Base-by-base conservation (phyloP, 2,888 invertebrate species). In the Hylaea fasciaria region DNA sequence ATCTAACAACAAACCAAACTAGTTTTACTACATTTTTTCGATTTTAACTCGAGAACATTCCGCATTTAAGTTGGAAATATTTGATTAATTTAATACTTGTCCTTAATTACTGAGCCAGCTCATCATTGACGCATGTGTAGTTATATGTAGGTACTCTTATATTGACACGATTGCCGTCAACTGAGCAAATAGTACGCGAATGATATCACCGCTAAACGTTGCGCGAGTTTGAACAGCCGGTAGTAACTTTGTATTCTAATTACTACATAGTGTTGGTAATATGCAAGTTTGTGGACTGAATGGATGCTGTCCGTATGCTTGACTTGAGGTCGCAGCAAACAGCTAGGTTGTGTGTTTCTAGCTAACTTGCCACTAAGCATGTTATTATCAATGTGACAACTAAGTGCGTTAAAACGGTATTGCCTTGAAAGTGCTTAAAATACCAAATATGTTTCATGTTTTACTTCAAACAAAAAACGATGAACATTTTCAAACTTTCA, bases 111-210 rank as follows among this genome's bases (percentile, higher is more conserved):
- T 54, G 61, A 68, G 82, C 80, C 81, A 83, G 77, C 82, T 81
- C 81, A 82, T 72, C 74, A 70, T 80, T 85, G 86, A 85, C 86
- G 86, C 78, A 86, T 80, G 76, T 73, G 65, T 62, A 52, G 28
- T 28, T 65, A 22, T 5, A 3, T 22, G 22, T 5, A 3, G 2
- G 22, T 22, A 22, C 22, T 22, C 22, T 2, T 5, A 41, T 79
- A 75, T 80, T 81, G 77, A 80, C 78, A 72, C 73, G 72, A 75
- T 71, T 70, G 69, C 69, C 63, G 76, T 81, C 87, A 87, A 80
- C 85, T 88, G 87, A 74, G 72, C 76, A 87, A 86, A 89, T 71
- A 82, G 41, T 39, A 64, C n/a, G n/a, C 43, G 68, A 79, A 73
- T 89, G 88, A 87, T 85, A 83, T 89, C 89, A 89, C 73, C 79